phyloP scores from a whole-genome alignment of 2,113 vertebrate species.

The Odontesthes bonariensis region DNA sequence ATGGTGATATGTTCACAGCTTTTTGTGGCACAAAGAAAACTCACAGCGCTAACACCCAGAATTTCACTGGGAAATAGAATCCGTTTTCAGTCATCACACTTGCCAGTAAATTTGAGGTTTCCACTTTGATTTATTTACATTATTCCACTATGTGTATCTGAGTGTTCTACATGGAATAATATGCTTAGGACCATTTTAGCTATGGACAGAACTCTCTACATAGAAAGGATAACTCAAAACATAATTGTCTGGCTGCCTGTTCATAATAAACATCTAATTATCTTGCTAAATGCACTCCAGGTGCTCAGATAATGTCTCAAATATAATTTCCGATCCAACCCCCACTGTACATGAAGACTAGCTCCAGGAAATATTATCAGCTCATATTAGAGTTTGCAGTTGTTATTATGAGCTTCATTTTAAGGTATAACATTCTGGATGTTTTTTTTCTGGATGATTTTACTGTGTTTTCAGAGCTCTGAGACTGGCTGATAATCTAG shows the following conservation, averaged over 20 bases:
- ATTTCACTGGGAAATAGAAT: neutral
- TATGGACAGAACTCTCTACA: too few species aligned
- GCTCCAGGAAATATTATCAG: neutral
- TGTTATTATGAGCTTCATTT: neutral
- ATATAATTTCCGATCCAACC: neutral
- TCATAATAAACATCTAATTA: neutral
- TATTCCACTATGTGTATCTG: neutral
- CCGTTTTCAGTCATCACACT: too few species aligned
- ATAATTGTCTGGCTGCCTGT: neutral
- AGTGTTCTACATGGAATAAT: too few species aligned
- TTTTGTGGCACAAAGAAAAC: neutral
- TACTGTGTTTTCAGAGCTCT: too few species aligned
- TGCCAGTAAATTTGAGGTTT: neutral
- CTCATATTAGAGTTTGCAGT: neutral
- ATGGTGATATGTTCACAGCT: neutral
- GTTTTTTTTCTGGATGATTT: too few species aligned
- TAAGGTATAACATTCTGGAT: neutral
- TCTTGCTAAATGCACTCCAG: neutral
- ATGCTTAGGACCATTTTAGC: too few species aligned
- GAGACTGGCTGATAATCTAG: too few species aligned
- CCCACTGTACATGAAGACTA: neutral
- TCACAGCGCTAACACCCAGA: neutral
- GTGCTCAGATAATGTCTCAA: slow-evolving; percentile 1
- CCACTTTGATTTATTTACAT: neutral
- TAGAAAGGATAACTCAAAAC: neutral